Evolutionary conservation across 2,113 vertebrate species (phyloP).

Genomic region (Hyperopisus bebe): DNA sequence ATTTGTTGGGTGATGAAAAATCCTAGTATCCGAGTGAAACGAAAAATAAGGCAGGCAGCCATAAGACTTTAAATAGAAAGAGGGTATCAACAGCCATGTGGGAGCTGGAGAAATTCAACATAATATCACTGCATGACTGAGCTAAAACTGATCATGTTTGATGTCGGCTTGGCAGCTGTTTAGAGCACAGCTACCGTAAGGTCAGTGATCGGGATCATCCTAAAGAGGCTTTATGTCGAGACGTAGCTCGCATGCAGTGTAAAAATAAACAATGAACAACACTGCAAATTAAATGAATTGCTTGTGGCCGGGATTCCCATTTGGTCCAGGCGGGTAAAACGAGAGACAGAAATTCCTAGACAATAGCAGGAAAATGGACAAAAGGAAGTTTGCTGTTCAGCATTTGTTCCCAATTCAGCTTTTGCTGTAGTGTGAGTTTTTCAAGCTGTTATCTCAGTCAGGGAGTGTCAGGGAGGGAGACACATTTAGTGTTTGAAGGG

Average conservation of each 20-base stretch:
- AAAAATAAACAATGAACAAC: neutral
- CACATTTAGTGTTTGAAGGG: neutral
- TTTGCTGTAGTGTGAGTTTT: neutral
- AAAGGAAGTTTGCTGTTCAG: neutral
- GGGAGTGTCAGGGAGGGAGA: neutral
- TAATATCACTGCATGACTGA: neutral
- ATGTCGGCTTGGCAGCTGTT: neutral
- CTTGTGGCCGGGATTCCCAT: neutral
- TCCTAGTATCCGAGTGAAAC: neutral
- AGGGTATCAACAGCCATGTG: neutral
- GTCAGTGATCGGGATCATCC: neutral
- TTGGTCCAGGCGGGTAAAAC: neutral
- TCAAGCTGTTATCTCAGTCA: neutral
- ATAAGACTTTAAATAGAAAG: neutral
- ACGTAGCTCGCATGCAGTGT: neutral
- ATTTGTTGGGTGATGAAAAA: neutral
- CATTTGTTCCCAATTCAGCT: neutral
- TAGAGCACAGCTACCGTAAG: neutral
- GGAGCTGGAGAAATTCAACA: neutral
- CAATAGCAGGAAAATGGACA: neutral
- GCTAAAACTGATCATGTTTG: neutral
- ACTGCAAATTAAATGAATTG: neutral
- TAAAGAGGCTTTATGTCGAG: neutral
- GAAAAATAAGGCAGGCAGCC: neutral
- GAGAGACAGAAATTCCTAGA: neutral